A percentile compares a stretch with the other conserved stretches of the same genome.
These are phyloP conservation scores for Boleophthalmus pectinirostris DNA, from an alignment of 2,113 vertebrate genomes.

Conservation along the genomic window DNA sequence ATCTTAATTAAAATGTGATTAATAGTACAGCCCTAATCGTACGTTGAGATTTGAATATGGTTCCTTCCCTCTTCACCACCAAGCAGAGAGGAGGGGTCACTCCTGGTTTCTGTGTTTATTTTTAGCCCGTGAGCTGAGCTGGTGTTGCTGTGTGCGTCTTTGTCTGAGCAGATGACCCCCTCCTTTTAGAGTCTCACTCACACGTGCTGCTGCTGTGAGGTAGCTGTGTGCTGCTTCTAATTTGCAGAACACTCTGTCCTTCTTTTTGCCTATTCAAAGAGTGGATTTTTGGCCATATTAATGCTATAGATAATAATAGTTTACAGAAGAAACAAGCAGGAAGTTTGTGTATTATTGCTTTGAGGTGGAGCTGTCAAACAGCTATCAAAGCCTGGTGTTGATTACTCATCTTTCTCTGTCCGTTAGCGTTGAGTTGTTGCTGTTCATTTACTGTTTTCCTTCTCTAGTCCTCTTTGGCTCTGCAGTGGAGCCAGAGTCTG, in stretches of 20 bases:
- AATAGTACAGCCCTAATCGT: not conserved
- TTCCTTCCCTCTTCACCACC: not conserved
- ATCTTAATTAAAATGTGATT: no score
- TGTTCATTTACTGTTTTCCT: constrained; percentile 19
- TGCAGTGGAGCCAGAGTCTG: constrained; percentile 40
- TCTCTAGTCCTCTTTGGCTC: constrained; percentile 48
- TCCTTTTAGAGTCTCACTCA: constrained; percentile 14
- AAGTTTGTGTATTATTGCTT: constrained; percentile 47
- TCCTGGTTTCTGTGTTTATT: constrained; percentile 68
- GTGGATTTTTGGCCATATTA: constrained; percentile 20
- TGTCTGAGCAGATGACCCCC: constrained; percentile 62
- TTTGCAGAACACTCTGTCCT: not conserved
- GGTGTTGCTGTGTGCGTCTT: constrained; percentile 73
- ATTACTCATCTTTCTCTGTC: constrained; percentile 35
- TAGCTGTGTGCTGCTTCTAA: constrained; percentile 14
- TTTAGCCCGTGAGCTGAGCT: constrained; percentile 68
- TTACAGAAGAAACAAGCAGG: constrained; percentile 59
- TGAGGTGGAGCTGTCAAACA: constrained; percentile 42
- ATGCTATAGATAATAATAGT: constrained; percentile 43
- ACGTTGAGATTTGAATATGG: not conserved
- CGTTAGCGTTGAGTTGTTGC: constrained; percentile 31
- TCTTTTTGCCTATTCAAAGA: constrained; percentile 4
- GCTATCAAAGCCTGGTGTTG: constrained; percentile 34
- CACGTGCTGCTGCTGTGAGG: constrained; percentile 1
- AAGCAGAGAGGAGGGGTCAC: constrained; percentile 34